Evolutionary conservation across 2,888 invertebrate genomes (phyloP).

Genomic region (Standfussiana lucernea): DNA sequence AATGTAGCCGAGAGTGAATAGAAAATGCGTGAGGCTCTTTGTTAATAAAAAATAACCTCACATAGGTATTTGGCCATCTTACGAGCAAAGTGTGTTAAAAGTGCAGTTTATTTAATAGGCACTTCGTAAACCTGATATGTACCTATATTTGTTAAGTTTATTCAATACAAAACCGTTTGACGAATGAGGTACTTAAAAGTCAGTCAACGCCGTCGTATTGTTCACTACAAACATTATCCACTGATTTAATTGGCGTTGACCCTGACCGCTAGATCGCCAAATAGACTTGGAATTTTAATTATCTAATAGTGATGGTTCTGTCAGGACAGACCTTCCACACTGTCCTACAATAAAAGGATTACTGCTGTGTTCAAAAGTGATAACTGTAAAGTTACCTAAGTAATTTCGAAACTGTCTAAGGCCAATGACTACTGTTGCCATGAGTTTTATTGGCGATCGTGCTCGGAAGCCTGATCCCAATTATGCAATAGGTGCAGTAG

Average conservation of each 20-base stretch:
- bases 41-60: neutral
- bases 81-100: neutral
- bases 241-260: slow-evolving; percentile 40
- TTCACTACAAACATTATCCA: slow-evolving; percentile 27
- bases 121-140: slow-evolving; percentile 4
- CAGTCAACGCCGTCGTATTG: slow-evolving; percentile 20
- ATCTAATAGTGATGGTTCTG: slow-evolving; percentile 1
- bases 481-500: slow-evolving; percentile 20
- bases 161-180: neutral
- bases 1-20: neutral
- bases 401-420: slow-evolving; percentile 46
- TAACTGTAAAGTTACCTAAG: slow-evolving; percentile 6
- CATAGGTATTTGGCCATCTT: neutral
- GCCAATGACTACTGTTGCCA: slow-evolving; percentile 48
- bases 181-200: slow-evolving; percentile 12
- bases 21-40: neutral
- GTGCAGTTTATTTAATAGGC: slow-evolving; percentile 2
- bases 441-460: slow-evolving; percentile 54
- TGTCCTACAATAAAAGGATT: slow-evolving; percentile 16
- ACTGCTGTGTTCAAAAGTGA: slow-evolving; percentile 27
- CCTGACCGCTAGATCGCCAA: slow-evolving; percentile 53
- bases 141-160: slow-evolving; percentile 19
- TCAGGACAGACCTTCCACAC: slow-evolving; percentile 22
- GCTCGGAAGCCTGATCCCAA: slow-evolving; percentile 19
- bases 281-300: slow-evolving; percentile 53